Evolutionary conservation across 2,888 invertebrate species (phyloP).

Genomic region (Serripes groenlandicus): DNA sequence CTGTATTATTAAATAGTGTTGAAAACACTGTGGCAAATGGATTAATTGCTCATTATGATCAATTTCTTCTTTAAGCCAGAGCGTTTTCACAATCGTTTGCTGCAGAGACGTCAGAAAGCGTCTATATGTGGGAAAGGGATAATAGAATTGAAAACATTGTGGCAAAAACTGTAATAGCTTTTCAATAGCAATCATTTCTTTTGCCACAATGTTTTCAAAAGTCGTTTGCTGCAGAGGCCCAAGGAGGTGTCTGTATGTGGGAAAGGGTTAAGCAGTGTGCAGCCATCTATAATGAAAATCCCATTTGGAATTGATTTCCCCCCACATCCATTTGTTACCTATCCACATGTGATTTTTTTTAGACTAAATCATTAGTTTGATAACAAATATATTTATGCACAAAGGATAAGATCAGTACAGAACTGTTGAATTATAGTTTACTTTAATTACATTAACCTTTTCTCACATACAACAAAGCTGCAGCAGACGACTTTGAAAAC

Average conservation of each 20-base stretch:
- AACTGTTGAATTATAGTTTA: too few species aligned
- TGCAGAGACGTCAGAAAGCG: background rate
- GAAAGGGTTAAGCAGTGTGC: background rate
- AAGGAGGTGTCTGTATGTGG: background rate
- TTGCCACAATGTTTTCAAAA: constrained; percentile 2
- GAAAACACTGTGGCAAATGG: background rate
- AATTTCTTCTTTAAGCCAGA: background rate
- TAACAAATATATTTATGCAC: too few species aligned
- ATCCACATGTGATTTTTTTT: too few species aligned
- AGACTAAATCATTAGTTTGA: too few species aligned
- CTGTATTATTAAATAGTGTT: background rate
- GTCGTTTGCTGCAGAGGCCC: background rate
- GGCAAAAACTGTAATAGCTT: background rate
- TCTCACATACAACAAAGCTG: too few species aligned
- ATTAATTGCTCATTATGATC: background rate
- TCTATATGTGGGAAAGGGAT: background rate
- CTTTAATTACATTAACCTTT: too few species aligned
- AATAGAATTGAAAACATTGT: background rate
- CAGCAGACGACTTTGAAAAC: too few species aligned
- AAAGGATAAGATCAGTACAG: too few species aligned
- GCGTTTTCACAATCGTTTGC: background rate
- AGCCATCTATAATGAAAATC: too few species aligned
- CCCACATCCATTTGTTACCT: too few species aligned
- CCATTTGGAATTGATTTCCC: too few species aligned
- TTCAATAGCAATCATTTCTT: background rate